Base-by-base conservation (phyloP, 2,113 vertebrate genomes). In the Caranx ignobilis region DNA sequence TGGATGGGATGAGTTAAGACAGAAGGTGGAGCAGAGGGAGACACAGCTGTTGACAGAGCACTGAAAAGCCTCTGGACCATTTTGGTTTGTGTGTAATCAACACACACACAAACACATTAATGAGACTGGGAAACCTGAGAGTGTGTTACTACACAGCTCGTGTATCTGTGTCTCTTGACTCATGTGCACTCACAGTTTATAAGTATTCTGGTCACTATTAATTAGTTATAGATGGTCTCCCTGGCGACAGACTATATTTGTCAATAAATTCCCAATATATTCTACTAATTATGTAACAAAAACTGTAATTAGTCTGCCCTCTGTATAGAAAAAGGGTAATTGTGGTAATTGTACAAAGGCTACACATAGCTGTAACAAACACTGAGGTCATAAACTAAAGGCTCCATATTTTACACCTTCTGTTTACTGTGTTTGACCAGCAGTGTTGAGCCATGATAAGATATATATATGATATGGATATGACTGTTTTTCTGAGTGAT, bases 111-210 rank as follows among this genome's bases (percentile, higher is more conserved):
- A 75, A 83, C 61, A 77, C 82, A 84, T 83, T 86, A 85, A 77
- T 76, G 74, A 64, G 76, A 84, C 63, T 71, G 80, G 81, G 84
- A 81, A 81, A 88, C 68, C 41, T 10, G 62, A 85, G 84, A 34
- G 37, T 6, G 59, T 84, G 75, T 74, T 81, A 79, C 71, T 75
- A 59, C 45, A 80, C 75, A 26, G 69, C 71, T 52, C 6, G 67
- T 69, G 72, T 64, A 4, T 77, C 37, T 62, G 16, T 60, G 43
- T n/a, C 19, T 75, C 56, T 56, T 61, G 52, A n/a, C 37, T 69
- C 71, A 56, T 32, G 37, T 79, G 74, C 71, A 48, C 77, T 57
- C 50, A 60, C 18, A 54, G 11, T 26, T 62, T 26, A 57, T 19
- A 54, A 56, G 68, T 56, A 57, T 76, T 68, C 19, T 74, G 32